Conservation (phyloP, 2,888 invertebrate genomes). For the Drosophila kambysellisi region DNA sequence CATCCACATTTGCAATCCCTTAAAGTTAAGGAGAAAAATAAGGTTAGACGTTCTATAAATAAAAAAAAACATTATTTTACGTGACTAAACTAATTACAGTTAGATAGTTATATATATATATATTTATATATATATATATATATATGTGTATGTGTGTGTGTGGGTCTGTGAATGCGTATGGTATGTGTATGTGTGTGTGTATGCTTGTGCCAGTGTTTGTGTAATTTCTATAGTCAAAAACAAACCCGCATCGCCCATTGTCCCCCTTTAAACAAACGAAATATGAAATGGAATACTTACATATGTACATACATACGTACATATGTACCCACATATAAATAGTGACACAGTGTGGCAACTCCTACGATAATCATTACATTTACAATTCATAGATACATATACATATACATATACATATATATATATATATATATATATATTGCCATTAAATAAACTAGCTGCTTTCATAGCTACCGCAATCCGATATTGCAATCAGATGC, state of each 20-base stretch:
- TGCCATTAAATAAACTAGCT: slow-evolving; percentile 46
- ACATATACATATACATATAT: not conserved
- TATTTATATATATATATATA: slow-evolving; percentile 1
- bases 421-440: slow-evolving; percentile 31
- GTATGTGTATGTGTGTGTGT: slow-evolving; percentile 5
- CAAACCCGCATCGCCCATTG: slow-evolving; percentile 3
- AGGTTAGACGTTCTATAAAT: slow-evolving; percentile 54
- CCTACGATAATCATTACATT: too few species aligned
- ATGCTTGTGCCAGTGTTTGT: slow-evolving; percentile 2
- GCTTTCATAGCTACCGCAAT: slow-evolving; percentile 8
- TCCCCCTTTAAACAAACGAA: not conserved
- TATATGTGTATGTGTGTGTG: slow-evolving; percentile 4
- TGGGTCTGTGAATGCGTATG: slow-evolving; percentile 10
- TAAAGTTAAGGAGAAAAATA: slow-evolving; percentile 51
- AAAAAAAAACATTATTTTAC: slow-evolving; percentile 50
- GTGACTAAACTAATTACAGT: slow-evolving; percentile 61
- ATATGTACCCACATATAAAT: not conserved
- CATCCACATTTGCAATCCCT: slow-evolving; percentile 40
- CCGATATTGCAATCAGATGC: slow-evolving; percentile 6
- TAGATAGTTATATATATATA: slow-evolving; percentile 17
- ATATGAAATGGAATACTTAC: not conserved
- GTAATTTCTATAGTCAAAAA: not conserved
- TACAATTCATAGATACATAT: not conserved
- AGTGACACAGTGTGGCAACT: too few species aligned
- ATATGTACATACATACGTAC: not conserved